Conservation (phyloP, 2,888 invertebrate species). For the Spodoptera exigua region DNA sequence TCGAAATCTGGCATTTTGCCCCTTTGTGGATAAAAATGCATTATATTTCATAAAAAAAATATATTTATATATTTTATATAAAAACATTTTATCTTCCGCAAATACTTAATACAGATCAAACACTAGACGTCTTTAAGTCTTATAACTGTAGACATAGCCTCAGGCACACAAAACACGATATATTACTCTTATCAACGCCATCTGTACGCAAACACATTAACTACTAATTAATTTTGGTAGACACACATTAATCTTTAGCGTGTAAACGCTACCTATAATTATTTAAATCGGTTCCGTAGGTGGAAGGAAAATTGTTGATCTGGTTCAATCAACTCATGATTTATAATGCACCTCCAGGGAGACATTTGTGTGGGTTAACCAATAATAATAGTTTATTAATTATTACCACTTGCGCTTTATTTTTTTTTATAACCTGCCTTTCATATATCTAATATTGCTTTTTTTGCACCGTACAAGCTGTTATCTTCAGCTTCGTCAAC, state of each 20-base stretch:
- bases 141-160: conserved; percentile 42
- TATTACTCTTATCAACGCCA: conserved; percentile 50
- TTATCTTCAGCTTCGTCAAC: no score
- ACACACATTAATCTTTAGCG: conserved; percentile 37
- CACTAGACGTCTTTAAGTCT: conserved; percentile 32
- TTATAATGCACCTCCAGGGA: background rate
- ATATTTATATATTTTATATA: conserved; percentile 5
- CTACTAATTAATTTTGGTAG: conserved; percentile 56
- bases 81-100: conserved; percentile 32
- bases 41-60: background rate
- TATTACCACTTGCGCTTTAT: no score
- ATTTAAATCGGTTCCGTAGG: conserved; percentile 47
- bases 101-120: conserved; percentile 45
- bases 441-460: no score
- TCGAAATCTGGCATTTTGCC: no score
- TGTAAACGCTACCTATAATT: conserved; percentile 34
- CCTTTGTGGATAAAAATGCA: no score
- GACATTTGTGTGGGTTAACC: conserved; percentile 2
- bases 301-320: conserved; percentile 9
- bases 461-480: no score
- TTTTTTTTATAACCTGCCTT: no score
- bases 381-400: no score
- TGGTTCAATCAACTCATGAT: conserved; percentile 17
- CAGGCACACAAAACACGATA: conserved; percentile 38
- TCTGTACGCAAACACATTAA: conserved; percentile 45